Base-by-base conservation (phyloP, 2,888 invertebrate species). In the Erannis defoliaria region DNA sequence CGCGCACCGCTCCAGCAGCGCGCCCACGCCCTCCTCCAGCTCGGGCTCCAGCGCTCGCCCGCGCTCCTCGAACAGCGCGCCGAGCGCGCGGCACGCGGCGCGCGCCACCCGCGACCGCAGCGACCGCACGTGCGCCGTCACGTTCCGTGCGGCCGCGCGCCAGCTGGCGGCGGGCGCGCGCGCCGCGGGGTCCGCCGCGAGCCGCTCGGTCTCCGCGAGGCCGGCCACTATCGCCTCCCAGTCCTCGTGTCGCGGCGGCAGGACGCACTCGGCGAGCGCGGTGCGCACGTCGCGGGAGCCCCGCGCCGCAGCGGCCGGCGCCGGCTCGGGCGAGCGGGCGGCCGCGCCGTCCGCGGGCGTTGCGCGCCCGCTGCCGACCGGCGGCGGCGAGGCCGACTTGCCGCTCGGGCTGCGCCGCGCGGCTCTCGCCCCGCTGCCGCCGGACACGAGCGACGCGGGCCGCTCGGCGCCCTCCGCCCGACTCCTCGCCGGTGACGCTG, bases 81-180 rank as follows among this genome's bases (percentile, higher is more conserved):
- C 96, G 40, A 98, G 93, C 6, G 97, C 95, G 64, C 95, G 94
- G 78, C 99, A 98, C 14, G 99, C 98, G 3, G 96, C 95, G 48
- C 99, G 94, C 0, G 99, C 96, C 0, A 98, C 98, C 81, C 98
- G 97, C 0, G 99, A 99, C 21, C 99, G 94, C 64, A 99, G 93
- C 85, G 98, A 99, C 70, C 96, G 96, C 46, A 98, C 96, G 77
- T 98, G 96, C 64, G 94, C 94, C 0, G 97, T 95, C 21, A 98
- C 86, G 63, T 95, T 93, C n/a, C 96, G 94, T 0, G 96, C 95
- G 33, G 97, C 90, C 65, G 95, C 94, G 8, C 96, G 93, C 84
- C 93, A 92, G 68, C 95, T 96, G 21, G 95, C 93, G 21, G 95
- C 94, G 46, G 96, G 96, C 62, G 97, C 94, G 66, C 96, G 95